Evolutionary conservation across 1,140 invertebrate species (phyloP).

Genomic region (Meloidogyne chitwoodi): DNA sequence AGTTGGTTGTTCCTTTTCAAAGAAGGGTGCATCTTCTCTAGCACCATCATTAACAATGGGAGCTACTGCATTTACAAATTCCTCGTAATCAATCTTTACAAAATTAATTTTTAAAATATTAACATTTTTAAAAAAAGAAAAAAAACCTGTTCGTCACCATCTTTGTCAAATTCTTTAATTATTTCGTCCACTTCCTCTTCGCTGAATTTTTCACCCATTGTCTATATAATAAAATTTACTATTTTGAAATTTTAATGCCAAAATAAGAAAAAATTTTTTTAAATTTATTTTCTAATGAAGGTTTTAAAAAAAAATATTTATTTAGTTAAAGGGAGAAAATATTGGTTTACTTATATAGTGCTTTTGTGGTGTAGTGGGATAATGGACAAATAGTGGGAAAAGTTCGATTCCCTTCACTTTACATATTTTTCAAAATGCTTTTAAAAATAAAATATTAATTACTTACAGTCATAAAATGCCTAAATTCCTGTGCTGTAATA

Average conservation of each 20-base stretch:
- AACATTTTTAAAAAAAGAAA: neutral
- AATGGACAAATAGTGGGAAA: no score
- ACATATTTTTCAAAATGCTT: no score
- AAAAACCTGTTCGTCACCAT: constrained; percentile 56
- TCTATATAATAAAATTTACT: no score
- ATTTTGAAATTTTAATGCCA: no score
- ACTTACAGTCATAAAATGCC: constrained; percentile 56
- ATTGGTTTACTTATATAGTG: no score
- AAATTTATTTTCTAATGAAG: no score
- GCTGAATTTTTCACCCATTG: constrained; percentile 60
- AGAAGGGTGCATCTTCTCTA: constrained; percentile 52
- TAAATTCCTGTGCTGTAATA: constrained; percentile 59
- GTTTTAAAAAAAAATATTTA: no score
- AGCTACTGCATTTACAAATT: constrained; percentile 57
- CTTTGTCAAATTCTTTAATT: constrained; percentile 58
- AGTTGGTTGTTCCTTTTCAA: constrained; percentile 45
- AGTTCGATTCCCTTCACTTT: neutral
- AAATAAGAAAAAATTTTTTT: no score
- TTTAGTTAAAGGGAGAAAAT: no score
- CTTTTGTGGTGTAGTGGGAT: no score
- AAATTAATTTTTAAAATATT: neutral
- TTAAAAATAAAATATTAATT: no score
- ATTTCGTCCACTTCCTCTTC: constrained; percentile 60
- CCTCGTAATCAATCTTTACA: constrained; percentile 56
- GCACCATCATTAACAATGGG: constrained; percentile 55